Conservation (phyloP, 2,888 invertebrate genomes). For the Spodoptera littoralis region DNA sequence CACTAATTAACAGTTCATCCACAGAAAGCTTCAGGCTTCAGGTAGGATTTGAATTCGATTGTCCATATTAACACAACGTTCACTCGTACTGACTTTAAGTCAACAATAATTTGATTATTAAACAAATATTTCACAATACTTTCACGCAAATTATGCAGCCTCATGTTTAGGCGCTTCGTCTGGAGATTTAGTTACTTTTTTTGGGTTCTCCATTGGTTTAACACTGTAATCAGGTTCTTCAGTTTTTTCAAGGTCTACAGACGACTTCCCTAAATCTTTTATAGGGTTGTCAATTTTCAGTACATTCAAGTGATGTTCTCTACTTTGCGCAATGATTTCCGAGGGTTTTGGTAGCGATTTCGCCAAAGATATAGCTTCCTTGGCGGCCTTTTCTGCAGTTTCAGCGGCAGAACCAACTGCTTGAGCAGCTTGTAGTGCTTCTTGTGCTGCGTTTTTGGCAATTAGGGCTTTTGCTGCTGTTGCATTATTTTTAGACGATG, state of each 20-base stretch:
- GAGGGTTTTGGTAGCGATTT: slow-evolving; percentile 20
- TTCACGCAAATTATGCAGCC: neutral
- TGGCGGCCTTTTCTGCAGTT: slow-evolving; percentile 47
- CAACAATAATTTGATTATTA: too few relatives aligned
- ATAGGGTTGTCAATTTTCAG: neutral
- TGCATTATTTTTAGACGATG: slow-evolving; percentile 14
- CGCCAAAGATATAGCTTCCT: slow-evolving; percentile 48
- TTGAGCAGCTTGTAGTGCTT: slow-evolving; percentile 53
- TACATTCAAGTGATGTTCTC: too few relatives aligned
- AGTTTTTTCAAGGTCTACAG: slow-evolving; percentile 1
- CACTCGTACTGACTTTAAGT: too few relatives aligned
- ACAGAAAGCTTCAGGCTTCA: too few relatives aligned
- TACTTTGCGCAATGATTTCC: neutral
- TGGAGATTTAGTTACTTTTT: neutral
- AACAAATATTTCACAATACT: too few relatives aligned
- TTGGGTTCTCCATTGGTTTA: neutral
- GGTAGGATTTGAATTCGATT: neutral
- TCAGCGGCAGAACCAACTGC: slow-evolving; percentile 47
- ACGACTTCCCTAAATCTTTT: neutral
- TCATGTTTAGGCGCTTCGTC: neutral
- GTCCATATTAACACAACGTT: too few relatives aligned
- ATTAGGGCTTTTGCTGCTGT: slow-evolving; percentile 40
- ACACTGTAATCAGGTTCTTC: neutral
- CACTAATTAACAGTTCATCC: too few relatives aligned
- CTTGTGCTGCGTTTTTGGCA: slow-evolving; percentile 53